Base-by-base conservation (phyloP, 2,888 invertebrate genomes). In the Dysmachus trigonus region DNA sequence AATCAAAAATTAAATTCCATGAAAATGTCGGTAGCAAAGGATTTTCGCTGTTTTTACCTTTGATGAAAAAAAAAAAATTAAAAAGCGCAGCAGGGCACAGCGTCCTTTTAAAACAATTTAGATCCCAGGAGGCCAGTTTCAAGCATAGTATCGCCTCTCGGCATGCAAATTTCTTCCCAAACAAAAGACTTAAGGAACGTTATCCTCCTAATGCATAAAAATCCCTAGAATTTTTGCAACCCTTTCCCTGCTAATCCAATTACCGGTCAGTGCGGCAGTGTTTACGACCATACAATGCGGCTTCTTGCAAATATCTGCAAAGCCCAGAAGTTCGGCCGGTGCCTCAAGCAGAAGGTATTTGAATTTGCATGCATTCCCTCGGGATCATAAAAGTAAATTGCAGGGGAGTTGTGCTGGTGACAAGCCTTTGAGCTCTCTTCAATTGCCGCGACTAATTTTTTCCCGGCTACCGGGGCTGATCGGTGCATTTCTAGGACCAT, bases 151-250 rank as follows among this genome's bases (percentile, higher is more conserved):
- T 71, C 41, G 31, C n/a, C 47, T 22, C 71, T 47, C 38, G 62
- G 84, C 41, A 86, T 86, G 86, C 77, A 86, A 76, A 86, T 62
- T 84, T 77, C 35, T 38, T 15, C 6, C 1, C 38, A 33, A 79
- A 86, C 85, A 85, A 86, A 73, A 31, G 81, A 79, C 47, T 85
- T 47, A 72, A 73, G 38, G 31, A 51, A 30, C 51, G 73, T 72
- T 81, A 85, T 85, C 85, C 74, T 35, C 31, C 85, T 86, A 86
- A 86, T 86, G 53, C 81, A 73, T 81, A 79, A 73, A 73, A 86
- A 86, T 86, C 85, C 71, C 81, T 79, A 84, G 79, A 86, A 41
- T 77, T 73, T 27, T 22, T 77, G 41, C 47, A 81, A 81, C 81
- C 81, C 81, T 81, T 81, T 81, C 62, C 18, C 18, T n/a, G 31